phyloP scores from a whole-genome alignment of 2,113 vertebrate genomes.

The Osmerus eperlanus region DNA sequence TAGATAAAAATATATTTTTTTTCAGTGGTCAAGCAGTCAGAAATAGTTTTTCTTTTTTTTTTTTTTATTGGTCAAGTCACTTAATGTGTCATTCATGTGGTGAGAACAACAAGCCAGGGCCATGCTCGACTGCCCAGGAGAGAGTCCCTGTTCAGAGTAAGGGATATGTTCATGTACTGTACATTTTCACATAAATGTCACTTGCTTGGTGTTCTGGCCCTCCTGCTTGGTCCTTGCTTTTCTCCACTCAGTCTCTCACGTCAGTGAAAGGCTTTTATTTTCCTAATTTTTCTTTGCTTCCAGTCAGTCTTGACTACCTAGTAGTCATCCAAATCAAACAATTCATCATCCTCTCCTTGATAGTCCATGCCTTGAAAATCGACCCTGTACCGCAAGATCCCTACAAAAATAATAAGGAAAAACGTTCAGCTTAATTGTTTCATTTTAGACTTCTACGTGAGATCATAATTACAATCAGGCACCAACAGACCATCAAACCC shows the following conservation, averaged over 20 bases:
- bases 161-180: constrained; percentile 62
- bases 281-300: constrained; percentile 56
- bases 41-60: constrained; percentile 19
- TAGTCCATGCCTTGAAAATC: constrained; percentile 99
- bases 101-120: constrained; percentile 20
- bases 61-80: constrained; percentile 6
- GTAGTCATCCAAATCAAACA: constrained; percentile 99
- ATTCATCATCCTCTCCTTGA: constrained; percentile 97
- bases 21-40: constrained; percentile 58
- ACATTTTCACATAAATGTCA: constrained; percentile 51
- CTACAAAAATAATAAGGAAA: constrained; percentile 62
- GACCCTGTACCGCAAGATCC: constrained; percentile 99
- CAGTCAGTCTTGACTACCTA: constrained; percentile 91
- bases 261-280: constrained; percentile 1
- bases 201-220: constrained; percentile 79
- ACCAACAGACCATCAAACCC: constrained; percentile 13
- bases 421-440: background rate
- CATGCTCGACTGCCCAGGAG: constrained; percentile 88
- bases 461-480: background rate
- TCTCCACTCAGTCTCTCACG: constrained; percentile 1
- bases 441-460: background rate
- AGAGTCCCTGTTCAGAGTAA: constrained; percentile 97
- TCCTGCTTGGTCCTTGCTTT: constrained; percentile 14
- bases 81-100: constrained; percentile 21
- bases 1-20: constrained; percentile 66